These are phyloP conservation scores for Agrochola circellaris DNA, from an alignment of 2,888 invertebrate genomes.

Conservation along the genomic window DNA sequence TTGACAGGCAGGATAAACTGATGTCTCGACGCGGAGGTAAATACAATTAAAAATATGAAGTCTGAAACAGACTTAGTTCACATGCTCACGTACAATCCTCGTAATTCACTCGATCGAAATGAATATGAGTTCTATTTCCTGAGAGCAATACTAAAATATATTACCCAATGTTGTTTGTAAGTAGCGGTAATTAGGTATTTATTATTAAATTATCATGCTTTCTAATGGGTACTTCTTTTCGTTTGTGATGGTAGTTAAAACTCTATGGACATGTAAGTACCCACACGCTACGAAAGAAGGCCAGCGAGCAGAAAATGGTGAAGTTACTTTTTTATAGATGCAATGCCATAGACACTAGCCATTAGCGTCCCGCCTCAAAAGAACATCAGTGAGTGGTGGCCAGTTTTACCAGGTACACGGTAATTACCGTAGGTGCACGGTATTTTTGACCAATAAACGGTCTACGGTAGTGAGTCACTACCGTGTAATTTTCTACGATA, in stretches of 20 bases:
- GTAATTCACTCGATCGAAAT: background rate
- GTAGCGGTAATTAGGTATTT: background rate
- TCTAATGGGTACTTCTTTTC: background rate
- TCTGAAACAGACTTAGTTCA: conserved; percentile 6
- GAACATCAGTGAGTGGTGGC: too few relatives aligned
- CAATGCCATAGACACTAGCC: too few relatives aligned
- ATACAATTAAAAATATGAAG: background rate
- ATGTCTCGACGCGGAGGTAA: background rate
- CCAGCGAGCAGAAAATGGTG: too few relatives aligned
- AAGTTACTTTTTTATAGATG: too few relatives aligned
- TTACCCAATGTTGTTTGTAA: background rate
- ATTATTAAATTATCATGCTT: background rate
- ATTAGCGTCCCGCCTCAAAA: too few relatives aligned
- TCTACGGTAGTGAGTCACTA: too few relatives aligned
- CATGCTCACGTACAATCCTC: background rate
- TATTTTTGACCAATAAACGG: too few relatives aligned
- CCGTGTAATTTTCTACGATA: too few relatives aligned
- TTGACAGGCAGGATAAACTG: too few relatives aligned
- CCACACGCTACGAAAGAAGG: too few relatives aligned
- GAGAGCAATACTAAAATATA: background rate
- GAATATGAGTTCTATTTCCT: background rate
- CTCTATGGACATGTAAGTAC: conserved; percentile 34
- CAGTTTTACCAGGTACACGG: too few relatives aligned
- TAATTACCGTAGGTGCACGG: too few relatives aligned
- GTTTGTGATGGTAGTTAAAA: background rate